Evolutionary conservation across 2,113 vertebrate genomes (phyloP), one percentile per base, ranked within the genome.

Genomic region (Kobus ellipsiprymnus): DNA sequence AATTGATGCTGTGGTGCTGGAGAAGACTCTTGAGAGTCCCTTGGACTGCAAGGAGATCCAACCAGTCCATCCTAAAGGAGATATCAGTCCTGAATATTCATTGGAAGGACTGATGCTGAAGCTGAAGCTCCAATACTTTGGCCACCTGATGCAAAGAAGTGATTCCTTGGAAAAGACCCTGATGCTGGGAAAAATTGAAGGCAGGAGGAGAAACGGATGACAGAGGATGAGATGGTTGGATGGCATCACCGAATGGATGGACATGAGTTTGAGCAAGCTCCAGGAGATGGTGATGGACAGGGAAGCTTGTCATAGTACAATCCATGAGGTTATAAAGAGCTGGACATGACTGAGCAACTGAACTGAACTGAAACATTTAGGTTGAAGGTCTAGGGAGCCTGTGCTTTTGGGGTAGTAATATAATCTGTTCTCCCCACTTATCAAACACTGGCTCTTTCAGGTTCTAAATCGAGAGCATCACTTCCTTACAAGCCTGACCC

Each of bases 261-360:
- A 71, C n/a, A 40, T 71, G n/a, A 71, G n/a, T 40, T 40, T 71
- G n/a, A 71, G 67, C 67, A 40, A 0, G 10, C 19, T 71, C 67
- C n/a, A 23, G 67, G n/a, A 71, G n/a, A 71, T 40, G 19, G n/a
- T 36, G 19, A 36, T 71, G 19, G n/a, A 40, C 19, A 71, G n/a
- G 67, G n/a, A 71, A 40, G n/a, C n/a, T n/a, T 71, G n/a, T 19
- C 2, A 0, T 36, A n/a, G 64, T 71, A 71, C 67, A 71, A 23
- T 71, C 67, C 67, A 71, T 40, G n/a, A 36, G n/a, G 67, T 71
- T 71, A 71, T n/a, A 71, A 71, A 71, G 2, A 71, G n/a, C 10
- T 71, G 5, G 67, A 71, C n/a, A 40, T 0, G 2, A 71, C 19
- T 71, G 10, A 71, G 67, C 0, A 2, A 40, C 67, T 12, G 10